Evolutionary conservation across 2,113 vertebrate genomes (phyloP).

Genomic region (Hiodon tergisus): DNA sequence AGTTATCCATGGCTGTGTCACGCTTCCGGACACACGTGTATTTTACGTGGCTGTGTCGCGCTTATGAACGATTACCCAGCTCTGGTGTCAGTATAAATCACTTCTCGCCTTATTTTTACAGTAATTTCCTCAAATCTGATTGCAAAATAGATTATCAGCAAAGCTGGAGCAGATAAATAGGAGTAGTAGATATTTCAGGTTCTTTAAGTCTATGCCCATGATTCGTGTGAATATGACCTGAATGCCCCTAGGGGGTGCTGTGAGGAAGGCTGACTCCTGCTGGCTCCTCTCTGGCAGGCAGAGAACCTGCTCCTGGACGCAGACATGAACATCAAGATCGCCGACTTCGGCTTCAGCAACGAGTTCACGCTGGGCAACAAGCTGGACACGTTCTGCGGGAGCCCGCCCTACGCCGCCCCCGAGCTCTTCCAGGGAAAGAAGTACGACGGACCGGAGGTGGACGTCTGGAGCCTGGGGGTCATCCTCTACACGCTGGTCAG

Average conservation of each 20-base stretch:
- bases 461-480: constrained; percentile 97
- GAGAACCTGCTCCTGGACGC: constrained; percentile 96
- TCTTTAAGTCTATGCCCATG: not conserved
- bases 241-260: not conserved
- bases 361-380: constrained; percentile 96
- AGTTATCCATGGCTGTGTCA: too few relatives aligned
- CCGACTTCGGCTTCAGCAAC: constrained; percentile 97
- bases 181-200: too few relatives aligned
- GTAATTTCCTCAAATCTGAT: too few relatives aligned
- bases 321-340: constrained; percentile 99
- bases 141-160: too few relatives aligned
- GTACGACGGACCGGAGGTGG: constrained; percentile 94
- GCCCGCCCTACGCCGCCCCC: constrained; percentile 92
- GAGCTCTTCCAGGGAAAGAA: constrained; percentile 99
- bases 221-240: not conserved
- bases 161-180: too few relatives aligned
- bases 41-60: too few relatives aligned
- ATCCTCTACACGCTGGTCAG: constrained; percentile 97
- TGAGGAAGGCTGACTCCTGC: not conserved
- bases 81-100: too few relatives aligned
- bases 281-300: constrained; percentile 60
- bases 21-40: too few relatives aligned
- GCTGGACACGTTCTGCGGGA: constrained; percentile 97
- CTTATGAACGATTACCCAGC: too few relatives aligned
- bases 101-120: too few relatives aligned